Evolutionary conservation across 2,113 vertebrate species (phyloP), one percentile per base, ranked within the genome.

Genomic region (Callocephalon fimbriatum): DNA sequence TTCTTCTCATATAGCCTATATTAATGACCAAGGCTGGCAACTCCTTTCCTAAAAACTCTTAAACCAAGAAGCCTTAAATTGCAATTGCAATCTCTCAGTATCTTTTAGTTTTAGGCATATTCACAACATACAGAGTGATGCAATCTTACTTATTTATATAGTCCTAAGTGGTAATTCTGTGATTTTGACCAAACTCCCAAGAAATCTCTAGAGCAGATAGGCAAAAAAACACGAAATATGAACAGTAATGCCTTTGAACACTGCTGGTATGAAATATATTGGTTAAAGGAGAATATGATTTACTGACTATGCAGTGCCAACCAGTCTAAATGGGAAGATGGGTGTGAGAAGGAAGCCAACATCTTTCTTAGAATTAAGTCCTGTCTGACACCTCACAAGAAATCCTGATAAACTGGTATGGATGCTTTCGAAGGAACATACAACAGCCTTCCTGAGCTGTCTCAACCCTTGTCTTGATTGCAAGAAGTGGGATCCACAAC

Each of bases 401-500:
- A 56, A 71, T 67, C 61, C 44, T 54, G 51, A 81, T 59, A 38
- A 91, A 86, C 27, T 40, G 29, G 19, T 45, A 87, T 2, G 23
- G 54, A 67, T 84, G 56, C 50, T 84, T 88, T 62, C 0, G 0
- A 77, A 81, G 37, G 63, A 89, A 66, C 0, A 14, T 5, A 35
- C 23, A 85, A 37, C 12, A 85, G 42, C 42, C 17, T 54, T 66
- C 51, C 51, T 35, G 35, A 91, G 51, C 31, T 71, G 15, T 40
- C 42, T 2, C 1, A 1, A 54, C 7, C 32, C 27, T 87, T 37
- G 35, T 62, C 54, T 66, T 0, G 0, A 31, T 2, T 47, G 61
- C 68, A 91, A 56, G 45, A 62, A 61, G 44, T 19, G 45, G 63
- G 58, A 83, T 68, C 50, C 76, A 80, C 38, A 86, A 53, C 47